phyloP scores from a whole-genome alignment of 2,113 vertebrate genomes.

The Pogonocichla stellata region DNA sequence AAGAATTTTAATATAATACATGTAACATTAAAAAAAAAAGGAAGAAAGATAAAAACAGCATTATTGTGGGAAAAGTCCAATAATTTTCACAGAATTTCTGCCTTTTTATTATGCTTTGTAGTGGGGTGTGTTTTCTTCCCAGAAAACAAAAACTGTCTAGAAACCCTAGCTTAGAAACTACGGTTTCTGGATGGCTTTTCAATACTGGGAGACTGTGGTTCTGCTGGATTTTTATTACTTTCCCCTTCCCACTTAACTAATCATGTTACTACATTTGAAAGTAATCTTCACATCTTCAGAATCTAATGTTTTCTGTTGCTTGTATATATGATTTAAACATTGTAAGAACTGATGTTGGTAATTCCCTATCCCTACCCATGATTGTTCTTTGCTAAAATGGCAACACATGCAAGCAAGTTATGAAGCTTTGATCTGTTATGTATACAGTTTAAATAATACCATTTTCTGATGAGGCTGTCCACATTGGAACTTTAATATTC shows the following conservation, averaged over 20 bases:
- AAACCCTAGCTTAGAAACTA: neutral
- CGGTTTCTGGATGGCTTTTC: conserved; percentile 15
- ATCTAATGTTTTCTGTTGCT: conserved; percentile 9
- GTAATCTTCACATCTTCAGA: conserved; percentile 13
- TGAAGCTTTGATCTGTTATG: conserved; percentile 36
- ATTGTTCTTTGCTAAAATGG: conserved; percentile 58
- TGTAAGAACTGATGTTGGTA: neutral
- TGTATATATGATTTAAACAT: neutral
- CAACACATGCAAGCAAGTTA: conserved; percentile 71
- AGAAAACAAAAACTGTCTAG: neutral
- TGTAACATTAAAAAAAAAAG: neutral
- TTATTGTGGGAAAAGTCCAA: neutral
- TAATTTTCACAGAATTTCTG: neutral
- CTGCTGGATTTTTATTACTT: conserved; percentile 60
- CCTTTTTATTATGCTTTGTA: neutral
- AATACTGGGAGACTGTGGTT: conserved; percentile 47
- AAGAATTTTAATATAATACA: neutral
- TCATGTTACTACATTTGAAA: conserved; percentile 11
- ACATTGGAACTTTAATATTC: conserved; percentile 32
- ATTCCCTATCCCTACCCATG: neutral
- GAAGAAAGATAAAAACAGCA: neutral
- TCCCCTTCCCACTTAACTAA: conserved; percentile 53
- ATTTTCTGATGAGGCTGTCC: conserved; percentile 39
- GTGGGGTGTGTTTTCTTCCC: neutral
- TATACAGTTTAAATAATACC: conserved; percentile 6